Conservation (phyloP, 1,140 invertebrate species). For the Brachionus koreanus region DNA sequence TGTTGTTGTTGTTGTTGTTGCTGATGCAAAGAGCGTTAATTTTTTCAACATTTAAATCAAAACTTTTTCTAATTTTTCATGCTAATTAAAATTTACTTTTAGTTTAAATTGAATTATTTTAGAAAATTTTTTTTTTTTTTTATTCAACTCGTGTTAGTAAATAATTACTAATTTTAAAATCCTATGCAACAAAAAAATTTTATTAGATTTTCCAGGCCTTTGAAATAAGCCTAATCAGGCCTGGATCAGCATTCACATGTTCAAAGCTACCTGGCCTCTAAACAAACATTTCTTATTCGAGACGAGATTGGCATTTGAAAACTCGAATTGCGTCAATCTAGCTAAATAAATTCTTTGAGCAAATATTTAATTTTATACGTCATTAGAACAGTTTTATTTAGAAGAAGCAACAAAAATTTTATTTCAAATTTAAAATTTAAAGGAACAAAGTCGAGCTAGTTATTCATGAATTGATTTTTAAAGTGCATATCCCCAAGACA, state of each 20-base stretch:
- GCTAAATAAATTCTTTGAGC: background rate
- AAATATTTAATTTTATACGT: constrained; percentile 11
- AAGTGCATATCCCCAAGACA: background rate
- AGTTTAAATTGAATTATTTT: background rate
- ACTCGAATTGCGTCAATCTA: constrained; percentile 12
- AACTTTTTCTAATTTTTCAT: no score
- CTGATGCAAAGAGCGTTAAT: no score
- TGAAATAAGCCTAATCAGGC: background rate
- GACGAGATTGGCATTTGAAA: background rate
- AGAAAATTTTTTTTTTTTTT: background rate
- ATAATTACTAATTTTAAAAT: no score
- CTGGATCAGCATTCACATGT: background rate
- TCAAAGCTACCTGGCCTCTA: background rate
- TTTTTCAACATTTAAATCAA: no score
- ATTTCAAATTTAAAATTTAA: background rate
- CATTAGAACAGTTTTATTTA: background rate
- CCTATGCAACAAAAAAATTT: no score
- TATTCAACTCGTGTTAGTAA: no score
- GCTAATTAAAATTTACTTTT: no score
- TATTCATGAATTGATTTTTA: no score
- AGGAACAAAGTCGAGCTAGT: no score
- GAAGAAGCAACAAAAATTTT: background rate
- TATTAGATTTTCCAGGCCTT: no score
- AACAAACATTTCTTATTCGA: background rate
- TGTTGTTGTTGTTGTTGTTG: no score